Evolutionary conservation across 2,113 vertebrate genomes (phyloP), one percentile per base, ranked within the genome.

Genomic region (Trichomycterus rosablanca): DNA sequence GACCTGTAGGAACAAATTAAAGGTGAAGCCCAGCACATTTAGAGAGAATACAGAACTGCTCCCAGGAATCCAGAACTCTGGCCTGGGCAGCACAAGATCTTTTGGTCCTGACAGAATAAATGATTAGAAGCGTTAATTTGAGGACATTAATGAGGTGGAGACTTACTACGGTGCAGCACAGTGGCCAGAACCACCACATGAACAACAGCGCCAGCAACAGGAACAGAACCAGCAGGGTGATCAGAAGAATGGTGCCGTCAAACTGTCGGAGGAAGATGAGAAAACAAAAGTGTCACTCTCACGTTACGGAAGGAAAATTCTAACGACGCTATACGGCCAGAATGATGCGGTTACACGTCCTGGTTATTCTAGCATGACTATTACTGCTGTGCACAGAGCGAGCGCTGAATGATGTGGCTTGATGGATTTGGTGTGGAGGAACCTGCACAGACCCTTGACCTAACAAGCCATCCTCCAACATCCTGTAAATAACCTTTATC

Each of bases 161-260:
- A 81, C 86, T 89, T 78, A 94, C 94, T 84, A 88, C 88, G 0
- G 81, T 93, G 82, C 84, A 88, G 77, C 92, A 93, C 8, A 92
- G 82, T 8, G 82, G 84, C 88, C 91, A 94, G 80, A 93, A 84
- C 88, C 90, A 92, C 86, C 87, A 95, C 51, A 92, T 77, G 59
- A 93, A 82, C 45, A 91, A 77, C 58, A 90, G 60, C 4, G 83
- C 77, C 68, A 93, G 68, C 23, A 95, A 74, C 16, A 94, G 79
- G 73, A 89, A 86, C 2, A 92, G 77, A 52, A 91, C 85, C 77
- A 93, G 79, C 58, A 93, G 81, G 2, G 86, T 88, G 70, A 92
- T 89, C 59, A 94, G 84, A 34, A 93, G 88, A 23, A 93, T 89
- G 54, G 89, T 93, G 7, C 92, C 92, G 44, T 89, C 90, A 28